phyloP scores from a whole-genome alignment of 1,140 invertebrate species.

The Tetramorium simillimum region DNA sequence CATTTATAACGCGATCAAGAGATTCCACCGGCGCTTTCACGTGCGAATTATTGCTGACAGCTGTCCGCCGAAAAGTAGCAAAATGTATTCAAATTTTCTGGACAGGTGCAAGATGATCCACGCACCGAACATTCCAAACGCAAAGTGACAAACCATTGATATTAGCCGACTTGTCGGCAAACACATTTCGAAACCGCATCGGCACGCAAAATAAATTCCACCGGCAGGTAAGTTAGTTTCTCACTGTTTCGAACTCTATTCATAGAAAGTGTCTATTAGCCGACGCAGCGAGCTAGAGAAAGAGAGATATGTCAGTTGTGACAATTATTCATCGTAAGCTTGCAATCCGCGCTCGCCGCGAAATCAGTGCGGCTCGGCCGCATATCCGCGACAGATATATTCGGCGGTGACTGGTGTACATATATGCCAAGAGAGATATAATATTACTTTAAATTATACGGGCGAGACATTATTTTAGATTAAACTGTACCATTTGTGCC shows the following conservation, averaged over 20 bases:
- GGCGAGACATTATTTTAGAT: slow-evolving; percentile 45
- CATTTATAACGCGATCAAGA: slow-evolving; percentile 13
- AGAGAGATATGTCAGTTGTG: slow-evolving; percentile 34
- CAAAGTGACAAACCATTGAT: slow-evolving; percentile 25
- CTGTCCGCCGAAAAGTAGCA: not conserved
- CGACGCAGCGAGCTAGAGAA: not conserved
- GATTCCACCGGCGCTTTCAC: not conserved
- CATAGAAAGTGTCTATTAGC: slow-evolving; percentile 32
- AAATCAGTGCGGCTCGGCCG: slow-evolving; percentile 11
- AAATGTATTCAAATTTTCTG: not conserved
- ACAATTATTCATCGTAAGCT: slow-evolving; percentile 38
- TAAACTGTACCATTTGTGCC: not conserved
- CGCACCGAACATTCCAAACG: not conserved
- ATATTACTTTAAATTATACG: slow-evolving; percentile 47
- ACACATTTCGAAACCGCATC: slow-evolving; percentile 33
- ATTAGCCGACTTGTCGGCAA: slow-evolving; percentile 21
- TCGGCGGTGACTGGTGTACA: slow-evolving; percentile 15
- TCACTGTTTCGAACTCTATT: slow-evolving; percentile 41
- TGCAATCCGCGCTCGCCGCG: not conserved
- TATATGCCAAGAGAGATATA: slow-evolving; percentile 51
- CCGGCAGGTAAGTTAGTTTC: slow-evolving; percentile 3
- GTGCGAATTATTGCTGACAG: slow-evolving; percentile 16
- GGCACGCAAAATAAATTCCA: slow-evolving; percentile 21
- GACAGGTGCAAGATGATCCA: slow-evolving; percentile 35
- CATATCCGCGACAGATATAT: slow-evolving; percentile 36